Percentiles rank a stretch among this genome's conserved stretches.
These are phyloP conservation scores for Rhagonycha lutea DNA, from an alignment of 2,888 invertebrate genomes.

Conservation along the genomic window DNA sequence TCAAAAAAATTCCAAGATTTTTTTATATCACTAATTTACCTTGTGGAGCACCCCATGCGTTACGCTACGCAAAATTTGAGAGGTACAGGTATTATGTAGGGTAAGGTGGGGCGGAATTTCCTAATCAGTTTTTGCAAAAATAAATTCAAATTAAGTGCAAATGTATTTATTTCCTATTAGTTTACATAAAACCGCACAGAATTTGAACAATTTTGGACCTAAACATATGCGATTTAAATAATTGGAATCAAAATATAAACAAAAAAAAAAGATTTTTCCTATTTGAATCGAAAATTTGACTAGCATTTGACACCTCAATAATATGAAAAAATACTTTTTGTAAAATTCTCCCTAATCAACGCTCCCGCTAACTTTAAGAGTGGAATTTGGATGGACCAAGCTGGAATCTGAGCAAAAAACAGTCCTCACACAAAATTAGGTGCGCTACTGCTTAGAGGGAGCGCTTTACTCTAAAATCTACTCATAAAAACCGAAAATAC, in stretches of 20 bases:
- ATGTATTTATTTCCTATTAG: slow-evolving; percentile 20
- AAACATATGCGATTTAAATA: slow-evolving; percentile 7
- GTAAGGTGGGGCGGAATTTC: neutral
- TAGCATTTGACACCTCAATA: slow-evolving; percentile 12
- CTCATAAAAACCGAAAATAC: neutral
- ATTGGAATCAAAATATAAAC: neutral
- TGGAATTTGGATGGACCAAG: neutral
- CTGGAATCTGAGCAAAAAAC: neutral
- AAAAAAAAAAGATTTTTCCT: slow-evolving; percentile 3
- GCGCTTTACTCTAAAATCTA: neutral
- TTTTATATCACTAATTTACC: too few species aligned
- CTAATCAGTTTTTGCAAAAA: neutral
- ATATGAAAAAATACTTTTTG: slow-evolving; percentile 3
- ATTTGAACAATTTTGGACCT: slow-evolving; percentile 14
- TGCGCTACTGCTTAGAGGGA: neutral
- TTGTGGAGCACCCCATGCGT: too few species aligned
- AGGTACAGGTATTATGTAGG: too few species aligned
- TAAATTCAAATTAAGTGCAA: slow-evolving; percentile 7
- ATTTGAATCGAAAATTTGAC: slow-evolving; percentile 14
- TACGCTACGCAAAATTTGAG: too few species aligned
- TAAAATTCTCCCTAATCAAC: neutral
- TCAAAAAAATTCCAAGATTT: too few species aligned
- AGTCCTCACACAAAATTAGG: neutral
- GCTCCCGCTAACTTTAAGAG: neutral
- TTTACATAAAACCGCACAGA: slow-evolving; percentile 24